These are phyloP conservation scores for Semnopithecus entellus DNA, from an alignment of 2,113 vertebrate genomes.

Conservation along the genomic window DNA sequence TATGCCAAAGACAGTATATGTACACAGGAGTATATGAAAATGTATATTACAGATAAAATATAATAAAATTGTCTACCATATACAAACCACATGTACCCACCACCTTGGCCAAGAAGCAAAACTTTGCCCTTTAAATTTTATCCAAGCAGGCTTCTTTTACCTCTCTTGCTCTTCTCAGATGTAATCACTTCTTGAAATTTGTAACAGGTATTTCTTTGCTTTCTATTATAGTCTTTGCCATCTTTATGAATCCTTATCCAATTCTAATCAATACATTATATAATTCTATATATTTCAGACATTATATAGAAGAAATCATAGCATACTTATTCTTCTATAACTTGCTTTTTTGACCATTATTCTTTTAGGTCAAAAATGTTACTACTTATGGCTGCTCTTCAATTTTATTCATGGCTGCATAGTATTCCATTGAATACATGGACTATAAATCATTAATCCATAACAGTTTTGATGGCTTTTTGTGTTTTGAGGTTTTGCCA, in stretches of 20 bases:
- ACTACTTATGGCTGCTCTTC: background rate
- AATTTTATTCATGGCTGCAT: background rate
- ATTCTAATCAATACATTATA: background rate
- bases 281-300: background rate
- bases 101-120: background rate
- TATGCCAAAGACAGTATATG: background rate
- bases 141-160: background rate
- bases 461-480: background rate
- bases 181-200: background rate
- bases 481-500: background rate
- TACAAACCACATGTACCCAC: background rate
- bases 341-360: background rate
- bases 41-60: background rate
- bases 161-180: background rate
- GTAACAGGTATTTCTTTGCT: background rate
- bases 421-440: background rate
- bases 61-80: too few relatives aligned
- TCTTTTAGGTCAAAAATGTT: background rate
- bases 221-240: background rate
- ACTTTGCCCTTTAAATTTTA: background rate
- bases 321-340: background rate
- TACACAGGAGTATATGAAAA: background rate
- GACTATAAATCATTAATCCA: background rate
- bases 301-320: background rate
- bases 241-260: background rate